Percentiles rank a stretch among this genome's conserved stretches.
These are phyloP conservation scores for Mus spretus DNA, from an alignment of 2,797 vertebrate species.

Conservation along the genomic window DNA sequence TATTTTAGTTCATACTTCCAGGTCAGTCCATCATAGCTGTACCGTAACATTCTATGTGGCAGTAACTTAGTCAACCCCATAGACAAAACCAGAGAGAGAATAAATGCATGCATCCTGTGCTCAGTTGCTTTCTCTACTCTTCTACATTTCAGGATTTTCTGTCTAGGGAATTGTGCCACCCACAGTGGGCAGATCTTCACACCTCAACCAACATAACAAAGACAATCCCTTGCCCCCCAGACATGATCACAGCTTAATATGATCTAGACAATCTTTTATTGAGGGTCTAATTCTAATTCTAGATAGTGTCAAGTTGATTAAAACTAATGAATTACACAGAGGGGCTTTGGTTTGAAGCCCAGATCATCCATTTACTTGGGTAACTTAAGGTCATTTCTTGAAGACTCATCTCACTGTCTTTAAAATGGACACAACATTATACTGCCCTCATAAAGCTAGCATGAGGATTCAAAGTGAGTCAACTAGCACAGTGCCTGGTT, in stretches of 20 bases:
- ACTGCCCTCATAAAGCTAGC: background rate
- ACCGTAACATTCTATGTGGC: background rate
- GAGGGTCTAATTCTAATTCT: background rate
- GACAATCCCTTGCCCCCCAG: background rate
- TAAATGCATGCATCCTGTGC: background rate
- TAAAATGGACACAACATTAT: slow-evolving; percentile 14
- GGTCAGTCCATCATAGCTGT: background rate
- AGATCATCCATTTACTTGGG: background rate
- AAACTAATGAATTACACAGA: background rate
- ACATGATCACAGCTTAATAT: background rate
- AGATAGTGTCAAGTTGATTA: background rate
- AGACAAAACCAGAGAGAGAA: background rate
- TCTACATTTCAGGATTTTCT: background rate
- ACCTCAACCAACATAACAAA: background rate
- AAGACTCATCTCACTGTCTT: slow-evolving; percentile 25
- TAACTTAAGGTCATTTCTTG: background rate
- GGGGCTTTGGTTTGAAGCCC: background rate
- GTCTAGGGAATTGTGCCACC: background rate
- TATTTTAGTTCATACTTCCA: background rate
- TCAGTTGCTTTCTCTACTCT: background rate
- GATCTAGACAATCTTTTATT: background rate
- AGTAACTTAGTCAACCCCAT: background rate
- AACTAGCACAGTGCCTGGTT: background rate
- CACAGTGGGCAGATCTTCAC: background rate
- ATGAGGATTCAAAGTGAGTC: background rate